A percentile compares a stretch with the other conserved stretches of the same genome.
phyloP scores from a whole-genome alignment of 92 coral and sea anemone species.

The Siderastrea siderea region DNA sequence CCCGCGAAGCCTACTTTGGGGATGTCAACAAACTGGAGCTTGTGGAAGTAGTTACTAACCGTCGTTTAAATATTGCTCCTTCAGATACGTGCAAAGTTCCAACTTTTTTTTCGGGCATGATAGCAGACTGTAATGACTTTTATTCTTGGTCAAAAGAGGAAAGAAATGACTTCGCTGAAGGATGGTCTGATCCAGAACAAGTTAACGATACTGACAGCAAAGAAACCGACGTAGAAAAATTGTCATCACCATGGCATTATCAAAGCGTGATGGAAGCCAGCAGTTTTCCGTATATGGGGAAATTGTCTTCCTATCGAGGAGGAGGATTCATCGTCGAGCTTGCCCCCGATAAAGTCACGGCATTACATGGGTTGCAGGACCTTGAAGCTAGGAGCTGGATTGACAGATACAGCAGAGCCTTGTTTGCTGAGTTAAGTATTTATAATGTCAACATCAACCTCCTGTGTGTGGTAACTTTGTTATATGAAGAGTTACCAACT shows the following conservation, averaged over 20 bases:
- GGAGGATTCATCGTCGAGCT: constrained; percentile 85
- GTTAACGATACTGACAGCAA: constrained; percentile 37
- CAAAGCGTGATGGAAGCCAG: constrained; percentile 74
- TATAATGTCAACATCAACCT: constrained; percentile 88
- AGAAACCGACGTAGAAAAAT: not conserved
- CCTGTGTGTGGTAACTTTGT: constrained; percentile 81
- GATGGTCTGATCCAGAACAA: constrained; percentile 61
- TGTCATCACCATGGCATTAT: constrained; percentile 70
- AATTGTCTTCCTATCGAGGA: constrained; percentile 90
- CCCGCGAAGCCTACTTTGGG: not conserved
- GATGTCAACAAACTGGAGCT: not conserved
- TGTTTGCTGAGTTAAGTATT: constrained; percentile 87
- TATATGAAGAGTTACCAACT: constrained; percentile 85
- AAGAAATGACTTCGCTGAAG: constrained; percentile 47
- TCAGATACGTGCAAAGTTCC: constrained; percentile 87
- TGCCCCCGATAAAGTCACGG: constrained; percentile 74
- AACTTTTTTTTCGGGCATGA: constrained; percentile 41
- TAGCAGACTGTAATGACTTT: constrained; percentile 79
- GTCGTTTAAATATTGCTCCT: not conserved
- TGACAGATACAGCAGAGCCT: constrained; percentile 86
- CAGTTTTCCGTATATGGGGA: constrained; percentile 90
- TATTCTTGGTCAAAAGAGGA: constrained; percentile 95
- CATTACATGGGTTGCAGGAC: constrained; percentile 24
- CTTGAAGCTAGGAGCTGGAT: constrained; percentile 74
- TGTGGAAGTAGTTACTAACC: not conserved